These are phyloP conservation scores for Epicauta chinensis DNA, from an alignment of 1,140 invertebrate species.

Conservation along the genomic window DNA sequence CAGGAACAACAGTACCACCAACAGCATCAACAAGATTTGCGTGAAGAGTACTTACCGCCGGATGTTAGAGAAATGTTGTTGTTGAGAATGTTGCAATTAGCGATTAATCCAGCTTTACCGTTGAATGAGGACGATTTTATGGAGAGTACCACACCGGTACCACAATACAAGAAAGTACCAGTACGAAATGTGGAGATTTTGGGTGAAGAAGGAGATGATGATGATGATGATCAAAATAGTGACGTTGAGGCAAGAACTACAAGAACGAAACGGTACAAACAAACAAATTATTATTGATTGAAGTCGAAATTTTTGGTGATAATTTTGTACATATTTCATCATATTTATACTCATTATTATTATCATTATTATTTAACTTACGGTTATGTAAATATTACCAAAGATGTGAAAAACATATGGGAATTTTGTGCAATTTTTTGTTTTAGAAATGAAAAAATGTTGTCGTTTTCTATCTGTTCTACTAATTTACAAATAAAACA, in stretches of 20 bases:
- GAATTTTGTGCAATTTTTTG: not conserved
- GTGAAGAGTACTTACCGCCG: constrained; percentile 55
- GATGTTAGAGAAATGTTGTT: constrained; percentile 61
- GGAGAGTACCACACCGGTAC: constrained; percentile 31
- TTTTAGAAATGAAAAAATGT: constrained; percentile 24
- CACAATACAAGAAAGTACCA: constrained; percentile 45
- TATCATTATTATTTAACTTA: not conserved
- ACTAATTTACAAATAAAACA: constrained; percentile 16
- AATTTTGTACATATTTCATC: constrained; percentile 10
- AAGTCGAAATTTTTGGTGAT: not conserved
- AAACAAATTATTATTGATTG: constrained; percentile 1
- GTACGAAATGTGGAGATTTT: constrained; percentile 55
- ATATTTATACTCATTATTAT: not conserved
- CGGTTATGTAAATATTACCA: constrained; percentile 28
- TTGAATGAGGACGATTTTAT: constrained; percentile 36
- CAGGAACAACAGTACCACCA: constrained; percentile 26
- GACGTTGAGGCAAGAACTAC: not conserved
- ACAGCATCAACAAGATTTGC: constrained; percentile 38
- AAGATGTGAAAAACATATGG: constrained; percentile 22
- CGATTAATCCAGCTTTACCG: constrained; percentile 57
- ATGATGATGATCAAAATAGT: not conserved
- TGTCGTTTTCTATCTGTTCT: constrained; percentile 18
- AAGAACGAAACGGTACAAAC: constrained; percentile 29
- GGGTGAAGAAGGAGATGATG: constrained; percentile 45
- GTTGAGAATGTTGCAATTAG: constrained; percentile 61